Evolutionary conservation across 2,113 vertebrate genomes (phyloP).

Genomic region (Pelvicachromis taeniatus): DNA sequence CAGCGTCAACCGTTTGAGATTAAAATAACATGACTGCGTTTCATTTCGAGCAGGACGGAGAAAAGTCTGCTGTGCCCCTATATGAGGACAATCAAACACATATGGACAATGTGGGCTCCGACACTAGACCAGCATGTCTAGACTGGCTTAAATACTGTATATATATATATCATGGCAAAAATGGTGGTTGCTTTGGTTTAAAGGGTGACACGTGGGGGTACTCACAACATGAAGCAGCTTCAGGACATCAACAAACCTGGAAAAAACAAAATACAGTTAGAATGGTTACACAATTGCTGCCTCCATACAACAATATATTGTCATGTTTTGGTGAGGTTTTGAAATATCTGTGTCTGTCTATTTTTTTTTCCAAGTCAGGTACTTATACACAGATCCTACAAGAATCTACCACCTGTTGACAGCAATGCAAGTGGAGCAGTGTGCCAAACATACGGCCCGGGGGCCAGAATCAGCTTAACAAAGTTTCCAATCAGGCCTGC

Average conservation of each 20-base stretch:
- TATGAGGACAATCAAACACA: slow-evolving; percentile 40
- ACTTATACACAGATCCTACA: not conserved
- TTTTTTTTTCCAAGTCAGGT: not conserved
- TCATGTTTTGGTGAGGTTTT: not conserved
- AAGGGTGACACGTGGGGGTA: slow-evolving; percentile 44
- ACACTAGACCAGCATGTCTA: not conserved
- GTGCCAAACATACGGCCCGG: not conserved
- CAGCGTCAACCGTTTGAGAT: not conserved
- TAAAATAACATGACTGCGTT: not conserved
- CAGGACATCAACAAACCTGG: slow-evolving; percentile 95
- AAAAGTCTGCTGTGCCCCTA: slow-evolving; percentile 8
- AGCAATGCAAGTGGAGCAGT: not conserved
- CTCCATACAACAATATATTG: not conserved
- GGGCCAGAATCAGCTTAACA: not conserved
- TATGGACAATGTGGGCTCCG: slow-evolving; percentile 29
- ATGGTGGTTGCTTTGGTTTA: not conserved
- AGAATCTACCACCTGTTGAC: not conserved
- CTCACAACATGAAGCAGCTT: slow-evolving; percentile 98
- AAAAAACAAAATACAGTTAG: not conserved
- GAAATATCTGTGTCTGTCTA: not conserved
- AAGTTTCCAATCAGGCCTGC: not conserved
- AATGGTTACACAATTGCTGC: not conserved
- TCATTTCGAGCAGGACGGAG: not conserved
- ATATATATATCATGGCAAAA: not conserved
- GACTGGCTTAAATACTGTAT: not conserved